These are phyloP conservation scores for Dicrurus megarhynchus DNA, from an alignment of 2,113 vertebrate genomes.

Conservation along the genomic window DNA sequence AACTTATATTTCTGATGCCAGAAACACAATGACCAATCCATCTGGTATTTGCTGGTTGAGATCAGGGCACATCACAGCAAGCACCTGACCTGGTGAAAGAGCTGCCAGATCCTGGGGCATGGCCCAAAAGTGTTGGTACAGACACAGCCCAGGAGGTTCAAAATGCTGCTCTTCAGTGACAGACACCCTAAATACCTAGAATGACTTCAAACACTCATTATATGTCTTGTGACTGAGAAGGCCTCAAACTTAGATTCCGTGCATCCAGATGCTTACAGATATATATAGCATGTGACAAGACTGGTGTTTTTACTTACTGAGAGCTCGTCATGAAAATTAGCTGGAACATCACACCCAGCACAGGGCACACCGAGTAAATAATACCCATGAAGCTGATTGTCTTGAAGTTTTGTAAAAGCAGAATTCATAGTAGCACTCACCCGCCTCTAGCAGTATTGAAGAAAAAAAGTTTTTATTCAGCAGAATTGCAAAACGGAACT, in stretches of 20 bases:
- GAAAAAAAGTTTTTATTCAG: conserved; percentile 77
- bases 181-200: neutral
- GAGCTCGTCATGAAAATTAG: neutral
- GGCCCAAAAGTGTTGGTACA: neutral
- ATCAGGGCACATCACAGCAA: neutral
- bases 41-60: neutral
- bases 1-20: neutral
- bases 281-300: neutral
- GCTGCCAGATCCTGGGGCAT: neutral
- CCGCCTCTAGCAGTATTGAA: conserved; percentile 49
- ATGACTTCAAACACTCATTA: neutral
- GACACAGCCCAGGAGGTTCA: neutral
- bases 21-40: neutral
- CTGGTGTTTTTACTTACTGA: neutral
- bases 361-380: fast-evolving
- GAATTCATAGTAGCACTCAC: neutral
- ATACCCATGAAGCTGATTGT: neutral
- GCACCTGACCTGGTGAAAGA: neutral
- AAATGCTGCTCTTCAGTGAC: neutral
- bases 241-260: neutral
- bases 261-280: neutral
- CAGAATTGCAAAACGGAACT: conserved; percentile 75
- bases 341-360: neutral
- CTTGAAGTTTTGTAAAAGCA: neutral
- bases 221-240: neutral